Base-by-base conservation (phyloP, 2,888 invertebrate species). In the Chironomus riparius region DNA sequence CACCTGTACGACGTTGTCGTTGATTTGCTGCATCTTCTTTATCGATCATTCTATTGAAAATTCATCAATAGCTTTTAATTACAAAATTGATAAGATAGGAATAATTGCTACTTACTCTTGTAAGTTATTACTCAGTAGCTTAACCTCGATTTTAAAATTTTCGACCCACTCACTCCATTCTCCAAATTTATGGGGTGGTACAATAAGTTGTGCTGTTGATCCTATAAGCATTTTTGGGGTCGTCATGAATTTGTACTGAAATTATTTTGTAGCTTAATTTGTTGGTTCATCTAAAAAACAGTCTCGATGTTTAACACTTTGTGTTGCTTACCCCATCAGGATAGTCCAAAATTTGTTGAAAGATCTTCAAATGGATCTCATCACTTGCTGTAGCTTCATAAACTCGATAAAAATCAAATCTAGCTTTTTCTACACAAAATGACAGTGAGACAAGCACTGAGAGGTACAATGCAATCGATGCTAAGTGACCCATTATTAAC, bases 61-160 rank as follows among this genome's bases (percentile, higher is more conserved):
- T 10, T 6, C 1, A 5, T 4, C 2, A 38, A 10, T 38, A 2
- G 38, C 10, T 38, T 7, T 38, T 10, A 38, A 38, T 38, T 38
- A 38, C 4, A 10, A 38, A 38, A 38, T 38, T 10, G 38, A 38
- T 15, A 13, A 84, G 85, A 50, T 86, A 15, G 56, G 12, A 50
- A 13, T 50, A 50, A 50, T n/a, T 4, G 50, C 15, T 3, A 62
- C 65, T 22, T 65, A 65, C 65, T 18, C 65, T 65, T 65, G 65
- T 1, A 65, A n/a, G 21, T 65, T 65, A 13, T 65, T 65, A 13
- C 2, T 24, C 2, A 65, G 5, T 21, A 65, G 21, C 21, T 21
- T n/a, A 10, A 24, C 24, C 10, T 65, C 12, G 7, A 65, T 12
- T 1, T 21, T 13, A 12, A 65, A 65, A 21, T 65, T 65, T 21